Conservation (phyloP, 2,888 invertebrate genomes). For the Crocallis elinguaria region DNA sequence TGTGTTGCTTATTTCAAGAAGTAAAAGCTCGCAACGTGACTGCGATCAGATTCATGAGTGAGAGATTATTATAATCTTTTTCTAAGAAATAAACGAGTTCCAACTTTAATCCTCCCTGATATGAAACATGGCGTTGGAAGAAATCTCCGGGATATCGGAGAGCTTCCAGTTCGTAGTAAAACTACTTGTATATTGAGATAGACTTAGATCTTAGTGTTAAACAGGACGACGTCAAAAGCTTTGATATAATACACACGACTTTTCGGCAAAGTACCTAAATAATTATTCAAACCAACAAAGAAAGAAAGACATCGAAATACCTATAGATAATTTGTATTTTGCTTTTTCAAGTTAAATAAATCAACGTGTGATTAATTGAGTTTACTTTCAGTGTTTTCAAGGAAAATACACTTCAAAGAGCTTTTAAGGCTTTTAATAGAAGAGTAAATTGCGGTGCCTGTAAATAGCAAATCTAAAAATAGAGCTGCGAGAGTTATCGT, state of each 20-base stretch:
- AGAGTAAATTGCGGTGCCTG: conserved; percentile 9
- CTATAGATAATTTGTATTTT: conserved; percentile 1
- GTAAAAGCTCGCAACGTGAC: too few species aligned
- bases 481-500: conserved; percentile 15
- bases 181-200: conserved; percentile 11
- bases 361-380: neutral
- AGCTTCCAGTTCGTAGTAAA: conserved; percentile 13
- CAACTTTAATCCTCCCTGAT: conserved; percentile 6
- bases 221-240: neutral
- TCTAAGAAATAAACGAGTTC: conserved; percentile 1
- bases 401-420: conserved; percentile 2
- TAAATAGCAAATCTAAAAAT: conserved; percentile 22
- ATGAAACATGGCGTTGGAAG: conserved; percentile 3
- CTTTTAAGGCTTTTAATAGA: conserved; percentile 10
- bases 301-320: neutral
- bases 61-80: neutral
- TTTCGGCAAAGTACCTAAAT: neutral
- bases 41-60: too few species aligned
- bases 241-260: conserved; percentile 1
- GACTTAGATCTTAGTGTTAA: conserved; percentile 1
- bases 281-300: neutral
- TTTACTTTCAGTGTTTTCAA: neutral
- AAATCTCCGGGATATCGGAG: conserved; percentile 13
- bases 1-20: too few species aligned
- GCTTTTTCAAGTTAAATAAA: conserved; percentile 10